Base-by-base conservation (phyloP, 2,888 invertebrate genomes). In the Perizoma affinitatum region DNA sequence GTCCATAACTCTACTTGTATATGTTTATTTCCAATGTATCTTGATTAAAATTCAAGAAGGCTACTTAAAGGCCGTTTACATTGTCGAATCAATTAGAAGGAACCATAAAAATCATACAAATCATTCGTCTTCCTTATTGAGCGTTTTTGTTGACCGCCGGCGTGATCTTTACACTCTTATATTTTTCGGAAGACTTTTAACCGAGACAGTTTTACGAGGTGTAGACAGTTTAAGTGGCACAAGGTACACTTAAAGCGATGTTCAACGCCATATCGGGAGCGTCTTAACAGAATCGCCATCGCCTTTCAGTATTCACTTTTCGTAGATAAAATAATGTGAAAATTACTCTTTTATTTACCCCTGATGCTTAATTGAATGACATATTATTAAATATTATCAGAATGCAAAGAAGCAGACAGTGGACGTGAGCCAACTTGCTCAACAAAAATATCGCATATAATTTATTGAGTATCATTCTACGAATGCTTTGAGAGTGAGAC, bases 401-500 rank as follows among this genome's bases (percentile, higher is more conserved):
- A 79, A 80, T 78, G 74, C 79, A 75, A 82, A 82, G 82, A 72
- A 81, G 76, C 78, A 79, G 78, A 77, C 79, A 81, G 82, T 90
- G 91, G 91, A 83, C 78, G 70, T 61, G 82, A 86, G 91, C 91
- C 91, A 92, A 90, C 74, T 80, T 82, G 78, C 75, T 77, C 79
- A 81, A 86, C 86, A 86, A 89, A 90, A 91, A 91, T 91, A 90
- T 86, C 87, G 78, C 84, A 78, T 84, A 85, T 89, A 90, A 91
- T 88, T 91, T 90, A 90, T 91, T 84, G 76, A 75, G 76, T 84
- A 87, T 83, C 83, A 88, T 88, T 90, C 86, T 87, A 84, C 86
- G 82, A 82, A 86, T 89, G 78, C 80, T 81, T 84, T 76, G 61
- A 73, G 74, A 82, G 79, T 81, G 87, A 86, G 82, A 76, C 74